Conservation (phyloP, 2,797 vertebrate species). For the Scolopax bukidnonensis region DNA sequence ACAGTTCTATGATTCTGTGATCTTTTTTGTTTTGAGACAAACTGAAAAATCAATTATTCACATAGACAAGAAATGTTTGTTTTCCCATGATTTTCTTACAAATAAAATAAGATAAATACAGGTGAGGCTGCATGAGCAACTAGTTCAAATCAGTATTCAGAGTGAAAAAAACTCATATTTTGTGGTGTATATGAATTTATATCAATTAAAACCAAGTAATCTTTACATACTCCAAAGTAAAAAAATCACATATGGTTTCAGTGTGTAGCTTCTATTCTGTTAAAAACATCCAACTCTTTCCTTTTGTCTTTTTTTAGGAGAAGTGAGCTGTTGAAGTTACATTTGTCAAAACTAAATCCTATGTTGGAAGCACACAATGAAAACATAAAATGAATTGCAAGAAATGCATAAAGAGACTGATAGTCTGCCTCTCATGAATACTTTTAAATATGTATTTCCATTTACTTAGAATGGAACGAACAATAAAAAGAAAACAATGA, state of each 20-base stretch:
- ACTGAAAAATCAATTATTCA: background rate
- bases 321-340: conserved; percentile 35
- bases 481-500: conserved; percentile 3
- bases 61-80: background rate
- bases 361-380: background rate
- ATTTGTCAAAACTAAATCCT: conserved; percentile 41
- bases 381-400: conserved; percentile 35
- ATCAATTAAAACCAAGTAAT: conserved; percentile 4
- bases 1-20: too few relatives aligned
- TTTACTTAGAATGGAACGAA: background rate
- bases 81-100: background rate
- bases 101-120: background rate
- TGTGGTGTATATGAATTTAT: background rate
- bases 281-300: background rate
- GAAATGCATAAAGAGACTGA: background rate
- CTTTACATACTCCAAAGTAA: background rate
- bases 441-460: conserved; percentile 6
- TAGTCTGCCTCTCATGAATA: background rate
- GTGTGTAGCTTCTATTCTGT: background rate
- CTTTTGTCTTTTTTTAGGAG: background rate
- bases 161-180: background rate
- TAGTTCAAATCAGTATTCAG: background rate
- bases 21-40: background rate
- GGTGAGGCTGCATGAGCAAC: background rate
- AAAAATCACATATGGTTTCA: conserved; percentile 43